Conservation (phyloP, 2,797 vertebrate genomes). For the Leuciscus waleckii region DNA sequence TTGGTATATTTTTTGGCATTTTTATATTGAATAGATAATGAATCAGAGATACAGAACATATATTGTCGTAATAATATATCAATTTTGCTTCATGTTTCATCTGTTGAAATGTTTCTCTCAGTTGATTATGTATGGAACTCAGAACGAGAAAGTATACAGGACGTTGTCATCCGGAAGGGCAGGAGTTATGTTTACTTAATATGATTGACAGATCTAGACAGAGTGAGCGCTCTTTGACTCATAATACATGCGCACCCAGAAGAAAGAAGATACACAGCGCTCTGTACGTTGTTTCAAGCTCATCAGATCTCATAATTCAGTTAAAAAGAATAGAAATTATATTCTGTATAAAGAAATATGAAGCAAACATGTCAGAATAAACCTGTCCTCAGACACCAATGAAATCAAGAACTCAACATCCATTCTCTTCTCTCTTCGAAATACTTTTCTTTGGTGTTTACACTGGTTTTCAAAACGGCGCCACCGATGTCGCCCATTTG, state of each 20-base stretch:
- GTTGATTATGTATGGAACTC: neutral
- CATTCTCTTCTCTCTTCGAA: neutral
- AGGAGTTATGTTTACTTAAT: neutral
- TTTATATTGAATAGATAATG: too few relatives aligned
- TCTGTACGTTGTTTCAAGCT: neutral
- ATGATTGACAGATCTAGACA: neutral
- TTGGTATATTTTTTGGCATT: too few relatives aligned
- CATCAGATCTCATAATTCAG: neutral
- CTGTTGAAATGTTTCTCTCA: neutral
- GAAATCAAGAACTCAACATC: neutral
- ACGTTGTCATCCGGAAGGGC: neutral
- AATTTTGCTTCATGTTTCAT: neutral
- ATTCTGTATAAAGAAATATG: neutral
- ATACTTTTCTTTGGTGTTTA: neutral
- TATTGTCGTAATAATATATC: neutral
- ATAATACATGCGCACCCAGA: too few relatives aligned
- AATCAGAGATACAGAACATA: neutral
- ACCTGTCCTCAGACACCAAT: neutral
- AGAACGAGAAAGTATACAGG: neutral
- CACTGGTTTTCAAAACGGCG: neutral
- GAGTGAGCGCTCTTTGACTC: neutral
- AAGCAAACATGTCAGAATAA: neutral
- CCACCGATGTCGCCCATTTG: neutral
- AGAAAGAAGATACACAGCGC: too few relatives aligned
- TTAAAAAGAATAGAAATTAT: neutral